phyloP scores from a whole-genome alignment of 2,113 vertebrate genomes.

The Etheostoma spectabile region DNA sequence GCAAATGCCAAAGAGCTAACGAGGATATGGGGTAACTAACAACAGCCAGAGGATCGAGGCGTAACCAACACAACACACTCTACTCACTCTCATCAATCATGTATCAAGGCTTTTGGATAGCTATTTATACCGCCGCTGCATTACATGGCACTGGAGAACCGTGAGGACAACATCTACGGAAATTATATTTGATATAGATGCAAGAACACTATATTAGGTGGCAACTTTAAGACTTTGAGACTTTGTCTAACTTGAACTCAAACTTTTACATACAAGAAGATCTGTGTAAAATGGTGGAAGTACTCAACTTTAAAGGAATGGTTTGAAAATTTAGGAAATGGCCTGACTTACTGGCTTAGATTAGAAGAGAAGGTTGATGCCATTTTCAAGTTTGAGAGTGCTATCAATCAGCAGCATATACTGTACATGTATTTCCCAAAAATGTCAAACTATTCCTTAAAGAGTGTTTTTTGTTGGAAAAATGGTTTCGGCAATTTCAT shows the following conservation, averaged over 20 bases:
- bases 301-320: background rate
- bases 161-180: conserved; percentile 53
- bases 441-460: background rate
- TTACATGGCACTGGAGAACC: conserved; percentile 56
- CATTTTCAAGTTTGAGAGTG: background rate
- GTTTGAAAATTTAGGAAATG: background rate
- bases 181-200: conserved; percentile 43
- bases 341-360: background rate
- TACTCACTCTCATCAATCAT: conserved; percentile 75
- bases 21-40: conserved; percentile 71
- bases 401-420: no score
- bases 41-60: conserved; percentile 72
- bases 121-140: conserved; percentile 79
- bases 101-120: conserved; percentile 69
- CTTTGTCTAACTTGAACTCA: background rate
- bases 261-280: background rate
- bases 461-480: background rate
- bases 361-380: background rate
- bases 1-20: conserved; percentile 71
- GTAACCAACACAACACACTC: conserved; percentile 71
- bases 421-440: background rate
- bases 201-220: background rate
- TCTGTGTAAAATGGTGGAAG: background rate
- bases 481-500: background rate
- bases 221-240: background rate